Evolutionary conservation across 1,140 invertebrate genomes (phyloP), one percentile per base, ranked within the genome.

Genomic region (Palaemon carinicauda): DNA sequence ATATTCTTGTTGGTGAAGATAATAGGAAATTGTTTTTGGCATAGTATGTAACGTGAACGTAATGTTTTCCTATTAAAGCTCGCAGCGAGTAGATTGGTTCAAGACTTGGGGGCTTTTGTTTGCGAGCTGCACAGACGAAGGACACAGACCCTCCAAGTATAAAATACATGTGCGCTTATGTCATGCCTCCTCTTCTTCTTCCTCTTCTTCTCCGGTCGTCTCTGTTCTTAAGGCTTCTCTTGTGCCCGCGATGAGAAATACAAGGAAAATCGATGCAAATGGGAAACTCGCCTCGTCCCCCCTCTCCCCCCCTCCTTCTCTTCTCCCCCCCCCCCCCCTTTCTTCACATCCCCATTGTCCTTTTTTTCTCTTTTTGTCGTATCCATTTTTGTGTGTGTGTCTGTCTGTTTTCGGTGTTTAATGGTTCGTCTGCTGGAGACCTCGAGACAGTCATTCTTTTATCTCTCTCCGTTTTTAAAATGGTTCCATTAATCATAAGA

Each of bases 1-100:
- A 80, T 80, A 80, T 80, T 80, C 53, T 54, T 60, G 29, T 80
- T 54, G 78, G 29, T n/a, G 52, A 31, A 60, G 78, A 21, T 80
- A 80, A 60, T 80, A 54, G 78, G 19, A 24, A 19, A 33, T 12
- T 56, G 24, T 29, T 80, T n/a, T 80, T 60, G 15, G 74, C 74
- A 51, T 50, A 51, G 51, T 50, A 51, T 77, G 74, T 21, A 21
- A 77, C 41, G 51, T 77, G 51, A 51, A 21, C 74, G 21, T 77
- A 21, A 51, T 51, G 33, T 69, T 69, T 69, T 69, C 21, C 17
- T 31, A 41, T 41, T 41, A 41, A 41, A 41, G 41, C 41, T 41
- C 41, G 7, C 3, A 15, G 12, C 3, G 65, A 27, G 24, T 24
- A 69, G 65, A 69, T 27, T 69, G 3, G 12, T 31, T 27, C 10